Conservation (phyloP, 1,140 invertebrate genomes). For the Frieseomelitta varia region DNA sequence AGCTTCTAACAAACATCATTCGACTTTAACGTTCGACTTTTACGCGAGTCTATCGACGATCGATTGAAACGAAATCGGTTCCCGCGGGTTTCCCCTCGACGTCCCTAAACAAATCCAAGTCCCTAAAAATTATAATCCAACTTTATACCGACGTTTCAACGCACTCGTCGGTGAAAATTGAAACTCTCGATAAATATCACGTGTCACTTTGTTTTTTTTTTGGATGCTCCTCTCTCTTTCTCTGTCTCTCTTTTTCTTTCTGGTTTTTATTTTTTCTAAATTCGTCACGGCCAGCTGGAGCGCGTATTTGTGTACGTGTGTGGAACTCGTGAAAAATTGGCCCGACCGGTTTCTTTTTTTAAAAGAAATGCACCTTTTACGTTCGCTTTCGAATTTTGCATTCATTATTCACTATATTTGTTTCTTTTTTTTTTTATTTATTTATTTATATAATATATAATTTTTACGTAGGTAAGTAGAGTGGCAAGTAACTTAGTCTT, state of each 20-base stretch:
- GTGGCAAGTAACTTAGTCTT: conserved; percentile 58
- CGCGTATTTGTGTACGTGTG: not conserved
- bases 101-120: conserved; percentile 61
- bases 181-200: conserved; percentile 44
- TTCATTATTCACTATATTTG: conserved; percentile 13
- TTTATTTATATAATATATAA: conserved; percentile 47
- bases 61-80: conserved; percentile 44
- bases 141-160: conserved; percentile 44
- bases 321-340: conserved; percentile 34
- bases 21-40: conserved; percentile 54
- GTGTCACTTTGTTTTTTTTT: conserved; percentile 27
- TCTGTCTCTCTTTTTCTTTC: too few relatives aligned
- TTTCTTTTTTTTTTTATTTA: conserved; percentile 11
- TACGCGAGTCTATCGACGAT: conserved; percentile 52
- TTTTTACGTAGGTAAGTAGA: conserved; percentile 49
- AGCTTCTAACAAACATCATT: conserved; percentile 33
- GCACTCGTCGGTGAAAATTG: conserved; percentile 35
- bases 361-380: conserved; percentile 50
- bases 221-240: conserved; percentile 6
- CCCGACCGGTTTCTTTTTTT: conserved; percentile 22
- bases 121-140: conserved; percentile 56
- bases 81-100: conserved; percentile 46
- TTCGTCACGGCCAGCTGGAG: conserved; percentile 29
- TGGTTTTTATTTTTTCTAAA: conserved; percentile 26
- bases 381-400: conserved; percentile 8